Evolutionary conservation across 2,888 invertebrate species (phyloP).

Genomic region (Omphaloscelis lunosa): DNA sequence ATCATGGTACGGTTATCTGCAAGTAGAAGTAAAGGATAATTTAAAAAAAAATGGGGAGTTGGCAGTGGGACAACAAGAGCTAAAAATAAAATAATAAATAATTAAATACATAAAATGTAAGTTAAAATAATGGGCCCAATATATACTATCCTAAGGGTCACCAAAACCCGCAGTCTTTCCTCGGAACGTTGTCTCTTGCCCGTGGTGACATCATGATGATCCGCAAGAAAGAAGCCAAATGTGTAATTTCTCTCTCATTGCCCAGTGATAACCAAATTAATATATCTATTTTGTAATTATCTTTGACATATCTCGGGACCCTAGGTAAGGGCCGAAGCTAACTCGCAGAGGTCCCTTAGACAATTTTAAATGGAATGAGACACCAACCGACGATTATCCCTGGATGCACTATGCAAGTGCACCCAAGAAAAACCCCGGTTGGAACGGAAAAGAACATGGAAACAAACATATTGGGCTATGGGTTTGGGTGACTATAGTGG

Average conservation of each 20-base stretch:
- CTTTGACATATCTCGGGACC: too few relatives aligned
- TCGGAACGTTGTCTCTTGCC: neutral
- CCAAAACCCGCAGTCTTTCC: neutral
- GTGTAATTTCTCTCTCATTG: neutral
- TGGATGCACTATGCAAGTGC: too few relatives aligned
- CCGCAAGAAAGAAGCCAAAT: neutral
- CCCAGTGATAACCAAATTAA: neutral
- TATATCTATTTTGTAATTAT: neutral
- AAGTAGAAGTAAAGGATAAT: neutral
- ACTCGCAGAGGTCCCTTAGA: too few relatives aligned
- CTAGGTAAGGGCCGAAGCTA: too few relatives aligned
- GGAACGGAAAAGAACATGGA: too few relatives aligned
- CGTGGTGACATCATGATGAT: neutral
- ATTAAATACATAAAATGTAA: neutral
- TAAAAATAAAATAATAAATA: too few relatives aligned
- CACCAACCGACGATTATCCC: too few relatives aligned
- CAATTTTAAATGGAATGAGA: too few relatives aligned
- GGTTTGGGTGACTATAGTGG: too few relatives aligned
- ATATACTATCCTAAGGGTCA: neutral
- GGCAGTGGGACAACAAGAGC: too few relatives aligned
- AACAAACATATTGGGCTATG: too few relatives aligned
- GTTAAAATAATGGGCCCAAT: neutral
- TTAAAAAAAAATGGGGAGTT: neutral
- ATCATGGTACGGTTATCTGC: neutral
- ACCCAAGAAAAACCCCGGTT: too few relatives aligned